Evolutionary conservation across 2,113 vertebrate genomes (phyloP).

Genomic region (Oncorhynchus masou): DNA sequence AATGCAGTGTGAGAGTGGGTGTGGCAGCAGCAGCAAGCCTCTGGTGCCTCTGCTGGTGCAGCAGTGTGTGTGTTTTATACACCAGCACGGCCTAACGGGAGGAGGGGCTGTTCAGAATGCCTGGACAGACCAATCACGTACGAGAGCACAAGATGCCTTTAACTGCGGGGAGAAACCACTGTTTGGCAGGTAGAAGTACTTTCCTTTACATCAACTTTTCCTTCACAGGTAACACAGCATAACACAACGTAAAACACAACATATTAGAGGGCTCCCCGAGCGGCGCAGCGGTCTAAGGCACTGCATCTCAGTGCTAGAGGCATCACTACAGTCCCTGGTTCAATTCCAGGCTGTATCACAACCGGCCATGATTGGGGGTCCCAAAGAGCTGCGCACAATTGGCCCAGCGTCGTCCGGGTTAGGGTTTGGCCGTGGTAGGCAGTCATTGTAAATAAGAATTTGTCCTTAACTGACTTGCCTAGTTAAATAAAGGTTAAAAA

Average conservation of each 20-base stretch:
- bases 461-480: too few species aligned
- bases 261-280: too few species aligned
- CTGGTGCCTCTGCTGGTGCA: conserved; percentile 87
- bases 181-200: conserved; percentile 83
- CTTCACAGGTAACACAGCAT: not conserved
- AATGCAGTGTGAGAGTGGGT: conserved; percentile 79
- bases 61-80: conserved; percentile 91
- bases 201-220: not conserved
- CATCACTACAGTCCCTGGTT: too few species aligned
- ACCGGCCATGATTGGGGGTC: too few species aligned
- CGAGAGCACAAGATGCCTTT: conserved; percentile 89
- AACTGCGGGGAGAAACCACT: conserved; percentile 90
- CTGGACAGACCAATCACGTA: conserved; percentile 91
- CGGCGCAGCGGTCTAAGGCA: too few species aligned
- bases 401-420: too few species aligned
- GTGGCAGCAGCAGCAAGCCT: conserved; percentile 62
- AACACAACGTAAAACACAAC: not conserved
- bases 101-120: conserved; percentile 93
- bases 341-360: too few species aligned
- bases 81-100: conserved; percentile 84
- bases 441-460: too few species aligned
- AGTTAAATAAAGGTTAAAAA: too few species aligned
- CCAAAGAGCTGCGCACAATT: too few species aligned
- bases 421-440: too few species aligned
- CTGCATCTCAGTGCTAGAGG: too few species aligned